Percentiles rank a stretch among this genome's conserved stretches.
phyloP scores from a whole-genome alignment of 2,888 invertebrate genomes.

The Koerneria pararmatus region DNA sequence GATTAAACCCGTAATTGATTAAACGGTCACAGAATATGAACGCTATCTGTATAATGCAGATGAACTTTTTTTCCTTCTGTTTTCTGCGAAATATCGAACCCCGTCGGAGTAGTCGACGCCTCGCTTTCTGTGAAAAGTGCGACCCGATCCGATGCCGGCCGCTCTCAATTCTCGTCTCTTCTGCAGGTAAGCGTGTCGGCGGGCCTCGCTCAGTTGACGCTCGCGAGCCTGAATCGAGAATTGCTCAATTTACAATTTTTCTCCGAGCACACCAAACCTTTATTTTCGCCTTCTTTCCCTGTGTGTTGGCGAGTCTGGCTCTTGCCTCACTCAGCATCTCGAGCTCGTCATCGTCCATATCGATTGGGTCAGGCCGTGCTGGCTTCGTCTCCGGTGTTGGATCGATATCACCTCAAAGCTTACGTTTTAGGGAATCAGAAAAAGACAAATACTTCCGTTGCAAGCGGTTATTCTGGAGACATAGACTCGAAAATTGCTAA shows the following conservation, averaged over 20 bases:
- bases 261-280: slow-evolving; percentile 55
- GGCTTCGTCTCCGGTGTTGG: slow-evolving; percentile 99
- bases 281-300: slow-evolving; percentile 73
- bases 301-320: slow-evolving; percentile 95
- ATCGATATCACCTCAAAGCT: slow-evolving; percentile 98
- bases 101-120: slow-evolving; percentile 87
- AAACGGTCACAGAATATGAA: too few species aligned
- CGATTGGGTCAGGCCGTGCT: slow-evolving; percentile 90
- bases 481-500: too few species aligned
- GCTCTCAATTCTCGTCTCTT: slow-evolving; percentile 94
- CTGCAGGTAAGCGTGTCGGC: slow-evolving; percentile 89
- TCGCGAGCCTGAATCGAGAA: slow-evolving; percentile 72
- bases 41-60: too few species aligned
- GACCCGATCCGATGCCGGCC: slow-evolving; percentile 74
- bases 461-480: too few species aligned
- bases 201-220: slow-evolving; percentile 93
- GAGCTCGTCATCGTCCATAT: slow-evolving; percentile 99
- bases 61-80: too few species aligned
- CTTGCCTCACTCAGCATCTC: slow-evolving; percentile 99
- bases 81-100: too few species aligned
- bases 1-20: too few species aligned
- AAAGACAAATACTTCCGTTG: too few species aligned
- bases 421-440: too few species aligned
- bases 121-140: slow-evolving; percentile 52
- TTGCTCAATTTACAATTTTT: neutral